Evolutionary conservation across 2,113 vertebrate genomes (phyloP), one percentile per base, ranked within the genome.

Genomic region (Globicephala melas): DNA sequence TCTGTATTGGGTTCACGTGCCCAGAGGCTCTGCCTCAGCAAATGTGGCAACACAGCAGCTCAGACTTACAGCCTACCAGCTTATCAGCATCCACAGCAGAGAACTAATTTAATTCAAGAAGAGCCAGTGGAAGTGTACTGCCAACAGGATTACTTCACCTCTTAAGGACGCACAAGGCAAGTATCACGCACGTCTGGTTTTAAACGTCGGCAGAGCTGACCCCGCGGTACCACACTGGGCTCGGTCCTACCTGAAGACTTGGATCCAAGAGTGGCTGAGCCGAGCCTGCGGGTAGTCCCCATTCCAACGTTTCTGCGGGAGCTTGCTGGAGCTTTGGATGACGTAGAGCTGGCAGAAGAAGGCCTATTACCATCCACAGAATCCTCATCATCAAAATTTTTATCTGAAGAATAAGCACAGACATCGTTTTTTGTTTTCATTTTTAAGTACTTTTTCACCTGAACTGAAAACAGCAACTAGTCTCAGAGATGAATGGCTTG

Each of bases 351-450:
- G 85, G 99, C 99, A 95, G 99, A 99, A 96, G 99, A 99, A 98
- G 99, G 99, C 98, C 99, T 99, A 98, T 99, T 99, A 95, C 99
- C 99, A 84, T 99, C 99, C 98, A 99, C 99, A 0, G 99, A 99
- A 97, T 99, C 99, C 97, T 99, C 99, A 99, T 99, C 99, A 85
- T 99, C 99, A 98, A 99, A 99, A 98, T 99, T 99, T 98, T 99
- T 99, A 99, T 99, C 99, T 99, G 98, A 18, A 96, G 93, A 90
- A 41, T 60, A 98, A 95, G 0, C 88, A 98, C 10, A 96, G 20
- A 94, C 77, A 38, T 82, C 26, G 87, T 58, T 55, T 77, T 53
- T n/a, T 4, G 1, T 53, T 53, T 53, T 53, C 47, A 12, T 38
- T 58, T 36, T 80, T 38, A 38, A 80, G n/a, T 38, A 74, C 44